Evolutionary conservation across 2,113 vertebrate genomes (phyloP), one percentile per base, ranked within the genome.

Genomic region (Pseudorhombus dupliciocellatus): DNA sequence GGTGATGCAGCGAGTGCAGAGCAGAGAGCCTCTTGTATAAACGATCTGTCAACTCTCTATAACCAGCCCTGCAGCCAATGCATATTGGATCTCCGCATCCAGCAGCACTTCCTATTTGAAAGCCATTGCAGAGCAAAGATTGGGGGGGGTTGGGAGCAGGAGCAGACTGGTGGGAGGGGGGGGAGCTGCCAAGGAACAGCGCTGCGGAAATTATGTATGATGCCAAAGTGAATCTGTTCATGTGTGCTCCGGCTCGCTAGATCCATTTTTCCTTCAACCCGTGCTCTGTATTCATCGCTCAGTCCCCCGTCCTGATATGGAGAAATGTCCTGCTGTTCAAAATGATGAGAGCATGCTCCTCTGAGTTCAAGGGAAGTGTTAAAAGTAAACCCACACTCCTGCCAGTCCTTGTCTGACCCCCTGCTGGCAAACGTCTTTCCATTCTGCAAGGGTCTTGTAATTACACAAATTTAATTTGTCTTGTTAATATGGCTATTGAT

Each of bases 401-500:
- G 0, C 31, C 7, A 44, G 52, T 18, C n/a, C 54, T 65, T 73
- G 73, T 77, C 55, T 40, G 7, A 75, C 25, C 40, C 16, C 65
- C 61, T 40, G 67, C 9, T 0, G 5, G 63, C 56, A 26, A 66
- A 62, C 28, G 44, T 68, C 60, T 57, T 52, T 22, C 54, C 61
- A 79, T 88, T 88, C 73, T 63, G 21, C 56, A 64, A 44, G 55
- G 72, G 48, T 63, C 55, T 58, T 81, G 83, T 90, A 90, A 91
- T 91, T 81, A 85, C 80, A 87, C 80, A 76, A 69, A 91, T 90
- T 85, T 85, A 73, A 90, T 90, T 90, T 88, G 84, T 89, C 87
- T 84, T 76, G 84, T 89, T 92, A 92, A 93, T 92, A 90, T 89
- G 87, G 82, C 61, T 75, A 88, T 90, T 87, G 91, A 93, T 92